phyloP scores from a whole-genome alignment of 1,140 invertebrate species.

The Maniola jurtina region DNA sequence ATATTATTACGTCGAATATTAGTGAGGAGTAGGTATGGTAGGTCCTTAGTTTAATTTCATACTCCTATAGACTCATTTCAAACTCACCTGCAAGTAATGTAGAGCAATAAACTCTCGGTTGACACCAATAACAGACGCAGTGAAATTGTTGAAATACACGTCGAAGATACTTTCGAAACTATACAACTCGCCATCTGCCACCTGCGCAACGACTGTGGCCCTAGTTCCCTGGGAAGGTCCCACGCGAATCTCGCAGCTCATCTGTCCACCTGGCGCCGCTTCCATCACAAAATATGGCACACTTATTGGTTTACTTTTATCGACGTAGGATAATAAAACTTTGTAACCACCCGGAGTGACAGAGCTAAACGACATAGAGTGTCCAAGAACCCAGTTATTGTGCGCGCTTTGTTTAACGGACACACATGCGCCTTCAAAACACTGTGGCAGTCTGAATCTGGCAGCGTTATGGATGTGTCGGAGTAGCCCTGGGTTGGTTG shows the following conservation, averaged over 20 bases:
- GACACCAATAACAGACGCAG: constrained; percentile 64
- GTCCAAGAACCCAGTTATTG: constrained; percentile 65
- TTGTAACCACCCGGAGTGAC: constrained; percentile 71
- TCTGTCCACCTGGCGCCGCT: constrained; percentile 67
- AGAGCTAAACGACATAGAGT: constrained; percentile 65
- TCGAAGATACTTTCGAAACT: constrained; percentile 70
- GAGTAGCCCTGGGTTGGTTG: constrained; percentile 58
- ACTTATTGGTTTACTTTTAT: constrained; percentile 47
- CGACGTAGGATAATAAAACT: constrained; percentile 58
- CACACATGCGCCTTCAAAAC: constrained; percentile 64
- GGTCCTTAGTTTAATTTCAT: too few relatives aligned
- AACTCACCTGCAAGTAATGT: constrained; percentile 63
- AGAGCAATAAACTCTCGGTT: constrained; percentile 69
- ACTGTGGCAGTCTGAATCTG: constrained; percentile 62
- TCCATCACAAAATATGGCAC: constrained; percentile 71
- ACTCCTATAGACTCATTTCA: background rate
- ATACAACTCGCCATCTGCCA: constrained; percentile 62
- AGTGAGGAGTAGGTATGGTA: too few relatives aligned
- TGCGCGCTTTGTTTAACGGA: constrained; percentile 56
- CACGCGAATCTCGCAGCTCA: constrained; percentile 67
- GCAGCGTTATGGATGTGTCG: constrained; percentile 67
- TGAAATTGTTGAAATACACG: constrained; percentile 59
- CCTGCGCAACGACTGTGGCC: constrained; percentile 61
- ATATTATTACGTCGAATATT: too few relatives aligned
- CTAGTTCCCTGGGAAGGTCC: constrained; percentile 53